Evolutionary conservation across 2,888 invertebrate species (phyloP), one percentile per base, ranked within the genome.

Genomic region (Stenchaetothrips biformis): DNA sequence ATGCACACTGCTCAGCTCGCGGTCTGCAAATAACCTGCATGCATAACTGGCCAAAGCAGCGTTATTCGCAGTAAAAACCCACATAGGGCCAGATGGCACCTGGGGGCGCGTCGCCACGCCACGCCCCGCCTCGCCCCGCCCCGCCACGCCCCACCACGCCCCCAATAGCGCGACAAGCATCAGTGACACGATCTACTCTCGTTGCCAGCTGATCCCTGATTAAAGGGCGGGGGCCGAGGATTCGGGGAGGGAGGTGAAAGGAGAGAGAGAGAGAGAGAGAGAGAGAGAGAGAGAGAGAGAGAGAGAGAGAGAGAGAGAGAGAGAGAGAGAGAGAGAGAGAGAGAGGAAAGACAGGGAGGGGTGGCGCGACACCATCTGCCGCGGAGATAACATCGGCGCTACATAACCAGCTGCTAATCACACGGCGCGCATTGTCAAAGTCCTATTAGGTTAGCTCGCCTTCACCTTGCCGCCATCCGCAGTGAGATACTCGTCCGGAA

Each of bases 361-460:
- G 53, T 13, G 25, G 25, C 21, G 25, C 67, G 67, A 25, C 59
- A 25, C 67, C 67, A 74, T 74, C 67, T 74, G 67, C 67, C 67
- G 67, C 8, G 21, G 25, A 74, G 67, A 74, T 74, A 74, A 25
- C 67, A 74, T 74, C 67, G 67, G 4, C 59, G 59, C 67, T 25
- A 74, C 67, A 74, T 74, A 74, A 74, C 67, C 67, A 74, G 67
- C 67, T 74, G 67, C 67, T 74, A 74, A 74, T 74, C 67, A 74
- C 67, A 25, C 67, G 13, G 13, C 13, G 13, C 13, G 53, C 67
- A 74, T 21, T 74, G 25, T 74, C 67, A 25, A 25, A 21, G 21
- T 25, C 21, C 67, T 25, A 25, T 25, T 25, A 25, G 25, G 67
- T 74, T 74, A 74, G 59, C 59, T 37, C 37, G 37, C 37, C 37